phyloP scores from a whole-genome alignment of 2,113 vertebrate genomes.

The Zeus faber region DNA sequence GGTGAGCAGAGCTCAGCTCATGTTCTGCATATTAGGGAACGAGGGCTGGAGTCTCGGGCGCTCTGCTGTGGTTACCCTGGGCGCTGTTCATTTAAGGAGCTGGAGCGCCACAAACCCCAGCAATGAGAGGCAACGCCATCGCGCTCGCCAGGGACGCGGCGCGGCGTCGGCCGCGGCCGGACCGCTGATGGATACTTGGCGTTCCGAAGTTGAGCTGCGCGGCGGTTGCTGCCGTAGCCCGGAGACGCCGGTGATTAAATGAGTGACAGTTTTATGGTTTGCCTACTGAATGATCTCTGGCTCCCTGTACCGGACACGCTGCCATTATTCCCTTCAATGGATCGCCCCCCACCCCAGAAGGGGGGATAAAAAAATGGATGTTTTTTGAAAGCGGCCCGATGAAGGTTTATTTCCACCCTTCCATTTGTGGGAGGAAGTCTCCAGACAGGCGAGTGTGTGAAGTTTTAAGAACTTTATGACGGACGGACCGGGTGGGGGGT shows the following conservation, averaged over 20 bases:
- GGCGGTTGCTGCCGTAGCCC: conserved; percentile 30
- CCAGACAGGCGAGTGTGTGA: conserved; percentile 38
- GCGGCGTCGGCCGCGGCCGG: conserved; percentile 50
- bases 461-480: conserved; percentile 56
- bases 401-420: conserved; percentile 47
- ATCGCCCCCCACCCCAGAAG: conserved; percentile 1
- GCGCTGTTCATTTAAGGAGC: conserved; percentile 70
- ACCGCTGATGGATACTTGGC: conserved; percentile 45
- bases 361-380: background rate
- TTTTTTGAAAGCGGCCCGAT: conserved; percentile 28
- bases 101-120: conserved; percentile 45
- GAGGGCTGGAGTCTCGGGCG: conserved; percentile 48
- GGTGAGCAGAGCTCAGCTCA: conserved; percentile 25
- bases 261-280: conserved; percentile 25
- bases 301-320: background rate
- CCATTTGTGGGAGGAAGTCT: conserved; percentile 37
- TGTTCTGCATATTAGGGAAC: conserved; percentile 40
- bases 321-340: background rate
- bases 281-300: conserved; percentile 11
- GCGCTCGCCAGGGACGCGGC: conserved; percentile 64
- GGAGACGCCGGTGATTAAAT: conserved; percentile 21
- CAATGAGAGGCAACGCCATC: conserved; percentile 70
- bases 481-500: background rate
- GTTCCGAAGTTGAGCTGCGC: conserved; percentile 17
- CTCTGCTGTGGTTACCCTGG: conserved; percentile 50